These are phyloP conservation scores for Aporophyla nigra DNA, from an alignment of 2,888 invertebrate species.

Conservation along the genomic window DNA sequence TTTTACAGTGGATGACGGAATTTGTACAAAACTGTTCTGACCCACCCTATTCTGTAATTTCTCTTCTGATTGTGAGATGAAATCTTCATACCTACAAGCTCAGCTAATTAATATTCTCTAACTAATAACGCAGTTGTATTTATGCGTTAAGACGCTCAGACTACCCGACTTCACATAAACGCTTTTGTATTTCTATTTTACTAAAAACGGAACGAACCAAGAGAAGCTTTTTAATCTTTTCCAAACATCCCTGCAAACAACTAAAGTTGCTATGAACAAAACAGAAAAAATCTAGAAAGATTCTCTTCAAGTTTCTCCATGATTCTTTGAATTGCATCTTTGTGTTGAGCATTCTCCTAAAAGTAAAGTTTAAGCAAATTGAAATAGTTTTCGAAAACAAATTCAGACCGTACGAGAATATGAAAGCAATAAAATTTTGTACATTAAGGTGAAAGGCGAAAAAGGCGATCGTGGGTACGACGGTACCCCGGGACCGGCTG, in stretches of 20 bases:
- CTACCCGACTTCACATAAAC: slow-evolving; percentile 43
- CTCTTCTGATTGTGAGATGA: not conserved
- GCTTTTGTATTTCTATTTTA: slow-evolving; percentile 58
- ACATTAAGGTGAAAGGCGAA: slow-evolving; percentile 90
- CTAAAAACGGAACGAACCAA: slow-evolving; percentile 8
- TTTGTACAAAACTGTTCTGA: not conserved
- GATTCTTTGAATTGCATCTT: slow-evolving; percentile 48
- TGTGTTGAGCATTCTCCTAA: slow-evolving; percentile 18
- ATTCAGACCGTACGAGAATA: not conserved
- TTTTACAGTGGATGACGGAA: slow-evolving; percentile 3
- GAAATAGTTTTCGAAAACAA: slow-evolving; percentile 38
- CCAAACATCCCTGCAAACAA: slow-evolving; percentile 41
- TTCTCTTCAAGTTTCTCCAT: slow-evolving; percentile 26
- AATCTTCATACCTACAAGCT: not conserved
- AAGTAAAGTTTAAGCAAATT: slow-evolving; percentile 28
- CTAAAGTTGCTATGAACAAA: slow-evolving; percentile 39
- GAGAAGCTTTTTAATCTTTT: slow-evolving; percentile 46
- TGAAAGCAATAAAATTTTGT: slow-evolving; percentile 16
- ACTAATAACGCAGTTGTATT: not conserved
- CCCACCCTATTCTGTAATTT: not conserved
- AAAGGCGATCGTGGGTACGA: slow-evolving; percentile 94
- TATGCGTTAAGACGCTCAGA: slow-evolving; percentile 4
- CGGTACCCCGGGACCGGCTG: slow-evolving; percentile 89
- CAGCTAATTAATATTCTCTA: no score
- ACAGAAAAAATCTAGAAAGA: slow-evolving; percentile 29